phyloP scores from a whole-genome alignment of 1,140 invertebrate species.

The Brachionus rubens region DNA sequence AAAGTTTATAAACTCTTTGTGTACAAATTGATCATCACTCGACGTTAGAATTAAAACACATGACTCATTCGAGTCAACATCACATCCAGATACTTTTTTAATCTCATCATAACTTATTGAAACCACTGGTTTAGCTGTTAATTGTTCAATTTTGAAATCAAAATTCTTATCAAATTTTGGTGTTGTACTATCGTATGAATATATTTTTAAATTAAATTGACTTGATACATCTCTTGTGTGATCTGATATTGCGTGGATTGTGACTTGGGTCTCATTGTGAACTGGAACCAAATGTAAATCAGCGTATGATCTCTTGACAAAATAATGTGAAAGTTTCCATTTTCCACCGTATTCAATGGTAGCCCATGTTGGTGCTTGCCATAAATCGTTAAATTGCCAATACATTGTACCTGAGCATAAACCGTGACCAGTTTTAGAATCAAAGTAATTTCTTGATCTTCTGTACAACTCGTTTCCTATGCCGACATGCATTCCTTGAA shows the following conservation, averaged over 20 bases:
- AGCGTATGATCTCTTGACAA: slow-evolving; percentile 76
- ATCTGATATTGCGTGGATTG: slow-evolving; percentile 54
- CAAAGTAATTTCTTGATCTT: slow-evolving; percentile 1
- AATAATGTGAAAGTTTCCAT: slow-evolving; percentile 92
- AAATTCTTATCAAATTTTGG: not conserved
- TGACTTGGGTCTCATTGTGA: slow-evolving; percentile 52
- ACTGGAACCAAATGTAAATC: slow-evolving; percentile 68
- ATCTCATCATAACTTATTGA: slow-evolving; percentile 16
- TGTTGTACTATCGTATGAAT: slow-evolving; percentile 47
- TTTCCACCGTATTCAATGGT: slow-evolving; percentile 70
- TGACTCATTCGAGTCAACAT: not conserved
- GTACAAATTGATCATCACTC: not conserved
- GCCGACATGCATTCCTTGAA: not conserved
- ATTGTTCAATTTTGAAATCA: not conserved
- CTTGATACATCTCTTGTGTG: slow-evolving; percentile 39
- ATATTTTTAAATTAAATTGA: slow-evolving; percentile 19
- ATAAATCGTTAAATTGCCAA: slow-evolving; percentile 98
- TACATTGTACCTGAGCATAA: slow-evolving; percentile 88
- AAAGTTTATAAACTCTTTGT: slow-evolving; percentile 40
- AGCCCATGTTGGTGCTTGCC: slow-evolving; percentile 94
- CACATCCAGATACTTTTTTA: not conserved
- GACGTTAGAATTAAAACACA: slow-evolving; percentile 17
- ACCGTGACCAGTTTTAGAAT: slow-evolving; percentile 52
- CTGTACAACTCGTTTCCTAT: slow-evolving; percentile 29
- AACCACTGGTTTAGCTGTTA: not conserved